A percentile compares a stretch with the other conserved stretches of the same genome.
Conservation (phyloP, 1,140 invertebrate genomes). For the Drosophila kohkoa region DNA sequence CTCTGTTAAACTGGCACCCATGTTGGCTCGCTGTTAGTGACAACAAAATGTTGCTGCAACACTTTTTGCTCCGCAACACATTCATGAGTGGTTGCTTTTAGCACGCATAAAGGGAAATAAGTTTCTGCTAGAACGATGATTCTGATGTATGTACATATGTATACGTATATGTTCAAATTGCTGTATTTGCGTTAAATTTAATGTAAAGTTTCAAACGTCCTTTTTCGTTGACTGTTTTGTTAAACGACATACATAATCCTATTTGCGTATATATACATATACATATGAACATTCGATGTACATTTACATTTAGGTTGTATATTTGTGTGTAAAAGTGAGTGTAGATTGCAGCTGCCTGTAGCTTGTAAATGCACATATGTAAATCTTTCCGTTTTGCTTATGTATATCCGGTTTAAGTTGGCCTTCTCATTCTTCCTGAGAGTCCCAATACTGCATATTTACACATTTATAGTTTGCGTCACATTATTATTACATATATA, state of each 20-base stretch:
- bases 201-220: too few relatives aligned
- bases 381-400: slow-evolving; percentile 76
- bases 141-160: neutral
- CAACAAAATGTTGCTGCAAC: slow-evolving; percentile 43
- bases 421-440: slow-evolving; percentile 33
- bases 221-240: too few relatives aligned
- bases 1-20: slow-evolving; percentile 24
- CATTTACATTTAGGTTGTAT: neutral
- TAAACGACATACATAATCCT: too few relatives aligned
- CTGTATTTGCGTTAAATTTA: too few relatives aligned
- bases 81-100: slow-evolving; percentile 35
- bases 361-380: slow-evolving; percentile 44
- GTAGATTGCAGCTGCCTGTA: neutral
- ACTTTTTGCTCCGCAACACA: slow-evolving; percentile 34
- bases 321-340: neutral
- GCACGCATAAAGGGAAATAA: slow-evolving; percentile 1
- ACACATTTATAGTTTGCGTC: neutral
- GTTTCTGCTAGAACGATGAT: slow-evolving; percentile 8
- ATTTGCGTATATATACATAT: neutral
- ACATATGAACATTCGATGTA: neutral
- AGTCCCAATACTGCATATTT: neutral
- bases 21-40: neutral
- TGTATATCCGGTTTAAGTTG: slow-evolving; percentile 67
- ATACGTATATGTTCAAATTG: neutral
- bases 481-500: slow-evolving; percentile 1